phyloP scores from a whole-genome alignment of 2,888 invertebrate genomes.

The Zeuzera pyrina region DNA sequence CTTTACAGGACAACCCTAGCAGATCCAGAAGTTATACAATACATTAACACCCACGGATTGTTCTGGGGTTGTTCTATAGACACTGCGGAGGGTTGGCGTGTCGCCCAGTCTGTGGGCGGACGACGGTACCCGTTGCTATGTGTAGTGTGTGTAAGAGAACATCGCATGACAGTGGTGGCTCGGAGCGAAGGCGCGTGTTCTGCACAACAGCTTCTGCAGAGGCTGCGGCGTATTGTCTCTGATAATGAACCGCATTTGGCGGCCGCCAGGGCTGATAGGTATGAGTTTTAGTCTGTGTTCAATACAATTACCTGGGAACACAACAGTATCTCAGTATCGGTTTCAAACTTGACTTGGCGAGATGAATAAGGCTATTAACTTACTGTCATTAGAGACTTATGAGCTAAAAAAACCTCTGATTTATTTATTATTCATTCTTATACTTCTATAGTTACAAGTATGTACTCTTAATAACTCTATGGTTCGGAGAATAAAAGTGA shows the following conservation, averaged over 20 bases:
- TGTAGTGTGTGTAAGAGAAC: constrained; percentile 90
- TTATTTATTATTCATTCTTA: too few relatives aligned
- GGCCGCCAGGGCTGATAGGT: constrained; percentile 90
- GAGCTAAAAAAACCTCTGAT: too few relatives aligned
- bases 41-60: constrained; percentile 86
- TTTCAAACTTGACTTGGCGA: too few relatives aligned
- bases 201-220: constrained; percentile 78
- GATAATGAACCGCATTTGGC: constrained; percentile 92
- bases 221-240: constrained; percentile 82
- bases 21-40: constrained; percentile 82
- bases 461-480: too few relatives aligned
- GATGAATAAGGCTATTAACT: too few relatives aligned
- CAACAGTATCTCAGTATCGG: too few relatives aligned
- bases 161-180: constrained; percentile 94
- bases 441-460: too few relatives aligned
- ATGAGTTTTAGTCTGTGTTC: constrained; percentile 12
- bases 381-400: too few relatives aligned
- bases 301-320: too few relatives aligned
- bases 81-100: constrained; percentile 92
- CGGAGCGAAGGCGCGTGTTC: constrained; percentile 90
- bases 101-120: constrained; percentile 89
- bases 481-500: too few relatives aligned
- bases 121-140: constrained; percentile 88
- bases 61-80: constrained; percentile 96
- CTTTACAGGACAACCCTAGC: constrained; percentile 77